Base-by-base conservation (phyloP, 2,888 invertebrate species). In the Colletes collaris region DNA sequence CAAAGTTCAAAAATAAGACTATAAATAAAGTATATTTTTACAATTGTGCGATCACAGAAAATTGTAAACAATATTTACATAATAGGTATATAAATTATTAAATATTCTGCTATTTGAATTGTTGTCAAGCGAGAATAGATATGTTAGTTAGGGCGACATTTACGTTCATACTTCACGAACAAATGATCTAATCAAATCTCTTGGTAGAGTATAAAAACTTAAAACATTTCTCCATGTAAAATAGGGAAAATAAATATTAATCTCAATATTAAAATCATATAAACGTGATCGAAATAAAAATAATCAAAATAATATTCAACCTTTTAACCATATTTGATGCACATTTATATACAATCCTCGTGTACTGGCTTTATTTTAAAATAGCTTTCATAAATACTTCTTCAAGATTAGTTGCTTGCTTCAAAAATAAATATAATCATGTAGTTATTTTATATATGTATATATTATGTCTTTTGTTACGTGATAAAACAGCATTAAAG, bases 51-150 rank as follows among this genome's bases (percentile, higher is more conserved):
- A 56, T 73, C 69, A 78, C 73, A 69, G 68, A 16, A 53, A 44
- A n/a, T 52, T 78, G 52, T 53, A 69, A 78, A 63, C 11, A 65
- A 60, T 80, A 80, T 73, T 73, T 80, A 80, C 72, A 78, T 46
- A 69, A 58, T 79, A 71, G 67, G 66, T 70, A 79, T 27, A 67
- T 75, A 62, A 49, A 44, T 62, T 65, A 58, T 13, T 56, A 60
- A 65, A n/a, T 62, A 55, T 58, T 72, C 53, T 72, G 78, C 40
- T 40, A 11, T 37, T 44, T 58, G 44, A 59, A 67, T 63, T 59
- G 64, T 68, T 19, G 35, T 72, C 11, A 64, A 55, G 37, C 35
- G 13, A 55, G 27, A 37, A 46, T 19, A 11, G 37, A 58, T 44
- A 65, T 63, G 27, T 16, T 50, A 16, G 52, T n/a, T 64, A 35